Evolutionary conservation across 2,113 vertebrate genomes (phyloP).

Genomic region (Daubentonia madagascariensis): DNA sequence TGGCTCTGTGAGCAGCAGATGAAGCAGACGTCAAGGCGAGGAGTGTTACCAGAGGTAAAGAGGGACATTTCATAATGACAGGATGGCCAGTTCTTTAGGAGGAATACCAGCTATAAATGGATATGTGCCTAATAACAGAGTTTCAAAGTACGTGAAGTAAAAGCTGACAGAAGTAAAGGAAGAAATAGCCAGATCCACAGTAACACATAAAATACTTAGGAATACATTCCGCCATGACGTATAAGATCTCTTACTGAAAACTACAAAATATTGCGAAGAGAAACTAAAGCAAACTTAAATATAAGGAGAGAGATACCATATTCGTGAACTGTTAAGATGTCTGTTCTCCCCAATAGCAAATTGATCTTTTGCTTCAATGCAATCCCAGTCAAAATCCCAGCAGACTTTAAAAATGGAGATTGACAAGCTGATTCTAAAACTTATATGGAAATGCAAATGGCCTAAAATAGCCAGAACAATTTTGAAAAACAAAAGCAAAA

Average conservation of each 20-base stretch:
- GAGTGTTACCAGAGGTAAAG: not conserved
- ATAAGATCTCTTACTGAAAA: not conserved
- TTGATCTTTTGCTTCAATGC: not conserved
- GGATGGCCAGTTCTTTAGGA: not conserved
- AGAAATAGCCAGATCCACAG: not conserved
- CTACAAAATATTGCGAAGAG: not conserved
- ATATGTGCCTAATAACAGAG: not conserved
- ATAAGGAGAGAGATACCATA: not conserved
- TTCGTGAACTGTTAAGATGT: not conserved
- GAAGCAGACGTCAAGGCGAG: not conserved
- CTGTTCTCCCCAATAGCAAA: not conserved
- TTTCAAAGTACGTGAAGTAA: not conserved
- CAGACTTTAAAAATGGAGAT: not conserved
- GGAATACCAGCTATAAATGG: not conserved
- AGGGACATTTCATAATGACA: not conserved
- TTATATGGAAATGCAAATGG: not conserved
- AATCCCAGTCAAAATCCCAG: not conserved
- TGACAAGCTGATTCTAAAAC: not conserved
- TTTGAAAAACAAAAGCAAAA: not conserved
- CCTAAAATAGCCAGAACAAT: not conserved
- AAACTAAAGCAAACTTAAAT: not conserved
- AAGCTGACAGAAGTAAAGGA: not conserved
- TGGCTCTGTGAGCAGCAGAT: not conserved
- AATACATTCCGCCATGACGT: not conserved
- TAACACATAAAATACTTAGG: not conserved